These are phyloP conservation scores for Drosophila subpulchrella DNA, from an alignment of 1,140 invertebrate species.

Conservation along the genomic window DNA sequence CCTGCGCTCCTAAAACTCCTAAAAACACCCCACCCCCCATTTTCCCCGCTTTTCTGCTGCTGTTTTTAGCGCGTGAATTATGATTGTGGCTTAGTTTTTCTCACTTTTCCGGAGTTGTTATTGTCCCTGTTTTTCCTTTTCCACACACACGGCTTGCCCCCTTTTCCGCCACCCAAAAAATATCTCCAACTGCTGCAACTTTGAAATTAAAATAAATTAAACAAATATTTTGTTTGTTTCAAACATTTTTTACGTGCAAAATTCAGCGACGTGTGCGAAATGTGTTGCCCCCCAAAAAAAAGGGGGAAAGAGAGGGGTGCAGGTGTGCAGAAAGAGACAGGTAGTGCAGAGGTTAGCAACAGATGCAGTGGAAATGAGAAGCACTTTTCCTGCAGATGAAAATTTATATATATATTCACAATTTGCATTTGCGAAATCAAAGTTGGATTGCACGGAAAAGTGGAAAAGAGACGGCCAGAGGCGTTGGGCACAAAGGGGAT, in stretches of 20 bases:
- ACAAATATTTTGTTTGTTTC: conserved; percentile 80
- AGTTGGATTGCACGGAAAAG: conserved; percentile 31
- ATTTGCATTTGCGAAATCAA: conserved; percentile 60
- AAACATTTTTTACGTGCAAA: conserved; percentile 73
- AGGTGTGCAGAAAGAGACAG: conserved; percentile 9
- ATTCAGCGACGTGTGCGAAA: conserved; percentile 60
- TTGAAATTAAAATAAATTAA: conserved; percentile 82
- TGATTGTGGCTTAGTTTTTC: conserved; percentile 76
- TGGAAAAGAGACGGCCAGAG: conserved; percentile 17
- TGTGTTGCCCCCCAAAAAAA: conserved; percentile 41
- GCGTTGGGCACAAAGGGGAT: conserved; percentile 25
- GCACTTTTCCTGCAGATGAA: conserved; percentile 17
- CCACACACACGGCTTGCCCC: conserved; percentile 18
- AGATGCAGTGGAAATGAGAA: conserved; percentile 48
- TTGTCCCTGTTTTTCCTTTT: conserved; percentile 45
- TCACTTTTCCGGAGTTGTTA: conserved; percentile 47
- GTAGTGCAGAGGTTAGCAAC: conserved; percentile 24
- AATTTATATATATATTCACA: conserved; percentile 30
- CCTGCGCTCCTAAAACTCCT: conserved; percentile 35
- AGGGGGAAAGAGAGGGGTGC: conserved; percentile 5
- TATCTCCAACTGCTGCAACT: conserved; percentile 76
- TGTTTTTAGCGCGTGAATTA: conserved; percentile 74
- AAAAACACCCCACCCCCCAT: not conserved
- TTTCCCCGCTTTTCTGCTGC: conserved; percentile 13
- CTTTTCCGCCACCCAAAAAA: conserved; percentile 30